Evolutionary conservation across 2,888 invertebrate genomes (phyloP).

Genomic region (Sphaerophoria rueppellii): DNA sequence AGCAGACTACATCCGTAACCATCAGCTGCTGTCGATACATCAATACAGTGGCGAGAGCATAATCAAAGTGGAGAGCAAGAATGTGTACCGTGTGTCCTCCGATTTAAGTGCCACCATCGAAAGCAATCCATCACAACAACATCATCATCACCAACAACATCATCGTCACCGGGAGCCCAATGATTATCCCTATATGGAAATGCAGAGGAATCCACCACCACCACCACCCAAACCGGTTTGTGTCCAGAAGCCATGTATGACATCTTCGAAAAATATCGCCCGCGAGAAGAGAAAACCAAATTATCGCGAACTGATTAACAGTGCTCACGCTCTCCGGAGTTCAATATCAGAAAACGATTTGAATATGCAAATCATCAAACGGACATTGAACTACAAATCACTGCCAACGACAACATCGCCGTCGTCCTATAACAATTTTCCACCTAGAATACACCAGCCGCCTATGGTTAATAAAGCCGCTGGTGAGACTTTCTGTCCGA

Average conservation of each 20-base stretch:
- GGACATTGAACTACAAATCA: conserved; percentile 78
- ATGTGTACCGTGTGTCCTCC: background rate
- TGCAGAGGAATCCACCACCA: background rate
- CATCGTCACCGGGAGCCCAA: background rate
- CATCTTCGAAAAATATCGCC: conserved; percentile 15
- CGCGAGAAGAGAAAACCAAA: conserved; percentile 77
- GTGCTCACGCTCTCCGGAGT: conserved; percentile 78
- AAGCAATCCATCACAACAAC: conserved; percentile 1
- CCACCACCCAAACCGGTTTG: background rate
- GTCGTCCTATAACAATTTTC: conserved; percentile 18
- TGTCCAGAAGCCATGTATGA: background rate
- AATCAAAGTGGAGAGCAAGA: conserved; percentile 30
- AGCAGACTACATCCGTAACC: conserved; percentile 16
- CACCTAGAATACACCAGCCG: conserved; percentile 30
- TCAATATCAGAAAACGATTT: conserved; percentile 80
- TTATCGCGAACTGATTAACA: conserved; percentile 80
- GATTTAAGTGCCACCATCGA: conserved; percentile 15
- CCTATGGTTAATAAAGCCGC: background rate
- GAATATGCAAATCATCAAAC: conserved; percentile 81
- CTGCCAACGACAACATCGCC: conserved; percentile 25
- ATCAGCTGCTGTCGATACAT: conserved; percentile 12
- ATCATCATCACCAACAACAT: background rate
- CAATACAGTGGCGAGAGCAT: conserved; percentile 19
- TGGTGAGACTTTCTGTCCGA: background rate
- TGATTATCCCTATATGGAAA: conserved; percentile 8